Conservation (phyloP, 2,888 invertebrate species). For the Heliconius cydno region DNA sequence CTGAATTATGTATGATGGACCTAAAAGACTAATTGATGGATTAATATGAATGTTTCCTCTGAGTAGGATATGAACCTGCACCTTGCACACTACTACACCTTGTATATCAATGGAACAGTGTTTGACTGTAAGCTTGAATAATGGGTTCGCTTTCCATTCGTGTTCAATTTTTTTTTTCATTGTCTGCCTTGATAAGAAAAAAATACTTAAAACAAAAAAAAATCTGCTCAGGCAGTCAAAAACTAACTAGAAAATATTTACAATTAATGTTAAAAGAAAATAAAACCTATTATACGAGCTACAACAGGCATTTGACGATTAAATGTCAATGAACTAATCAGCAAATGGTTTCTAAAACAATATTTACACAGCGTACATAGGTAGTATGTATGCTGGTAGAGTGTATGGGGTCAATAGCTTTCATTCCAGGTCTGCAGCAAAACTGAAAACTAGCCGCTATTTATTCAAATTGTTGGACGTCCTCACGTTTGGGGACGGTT, state of each 20-base stretch:
- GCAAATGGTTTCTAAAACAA: conserved; percentile 13
- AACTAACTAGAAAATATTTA: neutral
- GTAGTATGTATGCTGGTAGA: neutral
- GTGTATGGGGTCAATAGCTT: conserved; percentile 18
- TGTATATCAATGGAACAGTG: neutral
- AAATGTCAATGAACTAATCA: conserved; percentile 38
- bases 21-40: neutral
- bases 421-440: conserved; percentile 11
- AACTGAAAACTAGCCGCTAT: conserved; percentile 25
- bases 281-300: neutral
- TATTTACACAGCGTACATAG: neutral
- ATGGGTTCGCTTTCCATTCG: too few species aligned
- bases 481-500: conserved; percentile 24
- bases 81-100: neutral
- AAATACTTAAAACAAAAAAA: neutral
- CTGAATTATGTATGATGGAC: neutral
- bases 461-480: conserved; percentile 18
- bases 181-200: neutral
- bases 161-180: too few species aligned
- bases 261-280: neutral
- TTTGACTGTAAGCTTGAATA: neutral
- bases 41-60: neutral
- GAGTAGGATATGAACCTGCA: neutral
- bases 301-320: neutral
- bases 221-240: neutral